Conservation (phyloP, 2,888 invertebrate species). For the Epinotia brunnichana region DNA sequence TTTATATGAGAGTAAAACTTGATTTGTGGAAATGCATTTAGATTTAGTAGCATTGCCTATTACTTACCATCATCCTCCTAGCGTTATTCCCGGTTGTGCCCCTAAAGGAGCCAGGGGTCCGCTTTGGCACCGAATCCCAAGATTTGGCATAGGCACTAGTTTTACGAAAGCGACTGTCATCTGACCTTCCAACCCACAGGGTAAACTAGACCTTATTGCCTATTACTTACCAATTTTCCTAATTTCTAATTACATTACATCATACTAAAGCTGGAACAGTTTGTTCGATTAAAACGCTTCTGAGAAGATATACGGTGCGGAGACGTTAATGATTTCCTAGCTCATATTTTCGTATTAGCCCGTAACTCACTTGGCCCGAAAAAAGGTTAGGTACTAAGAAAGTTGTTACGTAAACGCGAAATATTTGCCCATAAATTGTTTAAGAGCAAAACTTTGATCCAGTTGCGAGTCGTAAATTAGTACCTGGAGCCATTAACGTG, state of each 20-base stretch:
- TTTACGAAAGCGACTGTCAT: too few species aligned
- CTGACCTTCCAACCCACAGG: too few species aligned
- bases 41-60: too few species aligned
- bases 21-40: too few species aligned
- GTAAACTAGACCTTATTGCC: too few species aligned
- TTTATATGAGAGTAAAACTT: too few species aligned
- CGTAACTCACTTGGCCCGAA: constrained; percentile 36
- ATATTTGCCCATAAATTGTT: constrained; percentile 46
- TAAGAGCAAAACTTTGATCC: constrained; percentile 47
- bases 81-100: too few species aligned
- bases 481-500: constrained; percentile 43
- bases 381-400: constrained; percentile 42
- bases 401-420: constrained; percentile 43
- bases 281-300: background rate
- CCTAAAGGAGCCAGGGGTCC: too few species aligned
- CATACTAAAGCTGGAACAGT: background rate
- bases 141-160: too few species aligned
- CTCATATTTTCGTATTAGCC: constrained; percentile 42
- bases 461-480: constrained; percentile 40
- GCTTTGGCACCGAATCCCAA: too few species aligned
- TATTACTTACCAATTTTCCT: background rate
- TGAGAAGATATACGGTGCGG: background rate
- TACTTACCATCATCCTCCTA: too few species aligned
- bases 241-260: background rate
- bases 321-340: constrained; percentile 37